These are phyloP conservation scores for Galleria mellonella DNA, from an alignment of 1,140 invertebrate species.

Conservation along the genomic window DNA sequence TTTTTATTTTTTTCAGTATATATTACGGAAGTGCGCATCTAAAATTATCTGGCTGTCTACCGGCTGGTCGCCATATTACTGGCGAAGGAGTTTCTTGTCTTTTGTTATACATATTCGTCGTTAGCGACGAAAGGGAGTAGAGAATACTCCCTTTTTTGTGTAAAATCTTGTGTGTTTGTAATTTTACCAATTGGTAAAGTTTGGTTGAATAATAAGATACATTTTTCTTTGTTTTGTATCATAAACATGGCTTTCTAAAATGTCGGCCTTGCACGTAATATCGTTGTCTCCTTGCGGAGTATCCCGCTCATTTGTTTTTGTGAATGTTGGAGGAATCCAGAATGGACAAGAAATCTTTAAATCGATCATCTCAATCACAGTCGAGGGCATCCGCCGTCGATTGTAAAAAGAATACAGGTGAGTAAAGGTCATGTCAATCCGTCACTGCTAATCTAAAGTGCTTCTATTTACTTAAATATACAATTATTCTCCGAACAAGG, in stretches of 20 bases:
- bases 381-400: conserved; percentile 78
- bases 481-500: too few species aligned
- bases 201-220: conserved; percentile 35
- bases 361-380: conserved; percentile 77
- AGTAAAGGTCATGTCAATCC: conserved; percentile 31
- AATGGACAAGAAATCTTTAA: conserved; percentile 84
- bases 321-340: conserved; percentile 73
- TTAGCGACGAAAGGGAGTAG: conserved; percentile 78
- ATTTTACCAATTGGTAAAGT: conserved; percentile 55
- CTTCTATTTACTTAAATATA: background rate
- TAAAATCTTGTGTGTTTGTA: conserved; percentile 46
- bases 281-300: conserved; percentile 82
- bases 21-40: conserved; percentile 58
- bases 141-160: conserved; percentile 69
- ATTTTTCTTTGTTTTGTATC: conserved; percentile 74
- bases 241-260: conserved; percentile 89
- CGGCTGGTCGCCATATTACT: conserved; percentile 80
- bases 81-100: conserved; percentile 73
- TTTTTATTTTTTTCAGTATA: background rate
- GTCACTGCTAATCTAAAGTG: background rate
- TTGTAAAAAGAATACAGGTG: conserved; percentile 83
- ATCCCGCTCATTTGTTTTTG: conserved; percentile 53
- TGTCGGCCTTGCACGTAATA: conserved; percentile 80
- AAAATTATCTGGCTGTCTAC: conserved; percentile 43
- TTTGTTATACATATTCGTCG: conserved; percentile 75